A percentile compares a stretch with the other conserved stretches of the same genome.
Evolutionary conservation across 2,113 vertebrate species (phyloP).

Genomic region (Ictalurus punctatus): DNA sequence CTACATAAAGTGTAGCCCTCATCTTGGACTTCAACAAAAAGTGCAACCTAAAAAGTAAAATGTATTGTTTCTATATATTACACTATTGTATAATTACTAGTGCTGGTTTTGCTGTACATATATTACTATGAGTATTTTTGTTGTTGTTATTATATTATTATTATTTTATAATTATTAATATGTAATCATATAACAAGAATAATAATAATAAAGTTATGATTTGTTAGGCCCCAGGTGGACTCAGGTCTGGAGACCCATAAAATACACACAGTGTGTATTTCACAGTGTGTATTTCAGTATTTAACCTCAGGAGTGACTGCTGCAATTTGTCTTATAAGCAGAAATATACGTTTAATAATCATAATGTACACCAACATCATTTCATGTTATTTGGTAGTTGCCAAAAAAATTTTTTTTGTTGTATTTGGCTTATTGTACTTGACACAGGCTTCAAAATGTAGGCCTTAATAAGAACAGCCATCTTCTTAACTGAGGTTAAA

Average conservation of each 20-base stretch:
- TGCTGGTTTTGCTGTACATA: neutral
- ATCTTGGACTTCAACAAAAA: neutral
- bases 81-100: neutral
- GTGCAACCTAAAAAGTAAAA: conserved; percentile 2
- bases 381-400: neutral
- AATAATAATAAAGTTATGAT: neutral
- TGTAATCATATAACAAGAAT: neutral
- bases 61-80: neutral
- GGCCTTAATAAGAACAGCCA: conserved; percentile 8
- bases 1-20: neutral
- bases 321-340: neutral
- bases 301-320: conserved; percentile 14
- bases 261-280: conserved; percentile 11
- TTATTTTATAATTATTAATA: neutral
- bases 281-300: neutral
- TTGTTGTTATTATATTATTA: neutral
- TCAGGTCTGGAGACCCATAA: conserved; percentile 2
- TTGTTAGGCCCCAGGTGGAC: neutral
- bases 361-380: neutral
- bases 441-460: neutral
- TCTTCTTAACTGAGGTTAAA: neutral
- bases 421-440: neutral
- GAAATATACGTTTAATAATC: neutral
- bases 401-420: neutral
- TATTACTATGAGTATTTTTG: neutral